Evolutionary conservation across 2,113 vertebrate genomes (phyloP), one percentile per base, ranked within the genome.

Genomic region (Ellobius talpinus): DNA sequence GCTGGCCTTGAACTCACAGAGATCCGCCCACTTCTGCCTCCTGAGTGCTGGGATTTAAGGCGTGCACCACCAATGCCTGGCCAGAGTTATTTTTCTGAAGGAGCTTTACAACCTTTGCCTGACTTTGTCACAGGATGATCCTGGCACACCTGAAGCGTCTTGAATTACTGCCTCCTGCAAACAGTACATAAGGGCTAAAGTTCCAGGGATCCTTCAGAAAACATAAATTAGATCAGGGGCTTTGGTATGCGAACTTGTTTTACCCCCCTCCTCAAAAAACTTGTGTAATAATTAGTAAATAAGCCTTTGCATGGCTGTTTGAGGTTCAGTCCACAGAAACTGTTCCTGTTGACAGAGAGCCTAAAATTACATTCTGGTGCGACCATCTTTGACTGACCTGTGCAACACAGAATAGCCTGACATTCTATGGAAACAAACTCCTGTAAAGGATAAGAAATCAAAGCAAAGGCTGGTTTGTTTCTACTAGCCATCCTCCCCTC

Each of bases 21-120:
- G 55, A 58, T 19, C 55, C 5, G 5, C 55, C 55, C 5, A 6
- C 17, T 6, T 58, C 55, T 58, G 19, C 55, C 55, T 58, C 55
- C 55, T 1, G 17, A 19, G 55, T 58, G 5, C 19, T 58, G 19
- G 55, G 19, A 58, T 19, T 58, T 17, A 58, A 58, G 55, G 55
- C 19, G 0, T 58, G 58, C 1, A 1, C 58, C 58, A 58, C 58
- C 58, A 7, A 5, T 2, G 19, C 58, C 55, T 0, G 1, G 17
- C 55, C 55, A 58, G 55, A 58, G 55, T 58, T 58, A 19, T 58
- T 58, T 58, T 58, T 21, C 55, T 36, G 68, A 70, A n/a, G 33
- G 36, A n/a, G 68, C 68, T n/a, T 70, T 36, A 17, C 33, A n/a
- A 17, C 68, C 68, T 70, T n/a, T n/a, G 33, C 29, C 33, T 70